phyloP scores from a whole-genome alignment of 2,888 invertebrate genomes.

The Empis livida region DNA sequence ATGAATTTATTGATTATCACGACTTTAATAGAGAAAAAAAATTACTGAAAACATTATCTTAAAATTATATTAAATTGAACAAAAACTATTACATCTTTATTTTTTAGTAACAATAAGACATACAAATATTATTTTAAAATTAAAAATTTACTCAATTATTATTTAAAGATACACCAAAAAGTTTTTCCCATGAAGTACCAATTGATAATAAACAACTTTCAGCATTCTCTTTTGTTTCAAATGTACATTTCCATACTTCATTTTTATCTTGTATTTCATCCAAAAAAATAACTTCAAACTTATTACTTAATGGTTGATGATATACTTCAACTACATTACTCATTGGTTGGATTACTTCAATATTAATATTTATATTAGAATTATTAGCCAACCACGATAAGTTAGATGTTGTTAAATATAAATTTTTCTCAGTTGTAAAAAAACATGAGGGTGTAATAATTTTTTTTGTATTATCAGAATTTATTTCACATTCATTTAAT shows the following conservation, averaged over 20 bases:
- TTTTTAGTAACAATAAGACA: slow-evolving; percentile 4
- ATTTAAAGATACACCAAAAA: slow-evolving; percentile 40
- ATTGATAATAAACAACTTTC: slow-evolving; percentile 38
- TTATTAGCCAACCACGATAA: slow-evolving; percentile 37
- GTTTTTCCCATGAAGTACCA: slow-evolving; percentile 40
- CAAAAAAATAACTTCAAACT: slow-evolving; percentile 37
- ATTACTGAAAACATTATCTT: too few relatives aligned
- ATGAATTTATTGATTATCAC: too few relatives aligned
- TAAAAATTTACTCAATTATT: too few relatives aligned
- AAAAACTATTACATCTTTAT: background rate
- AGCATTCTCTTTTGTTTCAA: slow-evolving; percentile 36
- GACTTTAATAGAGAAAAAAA: too few relatives aligned
- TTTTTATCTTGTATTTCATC: slow-evolving; percentile 39
- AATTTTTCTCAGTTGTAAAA: slow-evolving; percentile 31
- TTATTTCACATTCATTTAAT: slow-evolving; percentile 34
- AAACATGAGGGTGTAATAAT: slow-evolving; percentile 24
- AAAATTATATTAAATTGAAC: too few relatives aligned
- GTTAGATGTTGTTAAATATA: slow-evolving; percentile 36
- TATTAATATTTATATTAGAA: slow-evolving; percentile 18
- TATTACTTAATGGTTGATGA: slow-evolving; percentile 28
- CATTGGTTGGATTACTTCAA: slow-evolving; percentile 37
- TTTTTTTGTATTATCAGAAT: slow-evolving; percentile 23
- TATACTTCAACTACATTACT: slow-evolving; percentile 40
- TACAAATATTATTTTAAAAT: too few relatives aligned
- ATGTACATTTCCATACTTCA: slow-evolving; percentile 38